Base-by-base conservation (phyloP, 2,888 invertebrate genomes). In the Agrochola circellaris region DNA sequence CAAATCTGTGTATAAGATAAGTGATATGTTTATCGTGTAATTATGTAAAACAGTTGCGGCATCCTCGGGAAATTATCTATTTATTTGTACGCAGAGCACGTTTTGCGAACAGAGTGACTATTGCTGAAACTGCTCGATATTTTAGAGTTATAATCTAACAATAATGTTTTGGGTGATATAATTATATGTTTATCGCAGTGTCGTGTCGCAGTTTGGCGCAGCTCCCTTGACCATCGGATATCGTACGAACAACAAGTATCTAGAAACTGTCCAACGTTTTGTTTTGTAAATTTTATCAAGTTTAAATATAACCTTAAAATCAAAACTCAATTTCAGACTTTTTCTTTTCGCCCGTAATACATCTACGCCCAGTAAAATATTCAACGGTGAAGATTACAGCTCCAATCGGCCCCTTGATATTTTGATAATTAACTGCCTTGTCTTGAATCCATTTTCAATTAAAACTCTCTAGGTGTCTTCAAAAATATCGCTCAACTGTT, bases 11-110 rank as follows among this genome's bases (percentile, higher is more conserved):
- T 11, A 17, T 51, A 77, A 73, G 3, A 42, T 56, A 77, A 75
- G 51, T 75, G 73, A 87, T 75, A 79, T 77, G 61, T 85, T 87
- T 79, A 87, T 76, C 60, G 65, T 66, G 34, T 73, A 75, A 82
- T 87, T 85, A 85, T 87, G 86, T 82, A 75, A 85, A 87, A 78
- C 70, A 20, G 62, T 66, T 69, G 79, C 72, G 74, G 82, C 42
- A 15, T 62, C 23, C 70, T 75, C 73, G 45, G 73, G 60, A 82
- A 87, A 77, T 82, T 74, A 85, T 80, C 75, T 81, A 68, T 69
- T 84, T 77, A 75, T 80, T 58, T 73, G 74, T 56, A 79, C 61
- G 62, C 85, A 26, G 26, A 77, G 73, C 85, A 85, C 85, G 87
- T 85, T 71, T 73, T 62, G 67, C 34, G 26, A 82, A 48, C 45